These are phyloP conservation scores for Saccopteryx leptura DNA, from an alignment of 2,113 vertebrate species.

Conservation along the genomic window DNA sequence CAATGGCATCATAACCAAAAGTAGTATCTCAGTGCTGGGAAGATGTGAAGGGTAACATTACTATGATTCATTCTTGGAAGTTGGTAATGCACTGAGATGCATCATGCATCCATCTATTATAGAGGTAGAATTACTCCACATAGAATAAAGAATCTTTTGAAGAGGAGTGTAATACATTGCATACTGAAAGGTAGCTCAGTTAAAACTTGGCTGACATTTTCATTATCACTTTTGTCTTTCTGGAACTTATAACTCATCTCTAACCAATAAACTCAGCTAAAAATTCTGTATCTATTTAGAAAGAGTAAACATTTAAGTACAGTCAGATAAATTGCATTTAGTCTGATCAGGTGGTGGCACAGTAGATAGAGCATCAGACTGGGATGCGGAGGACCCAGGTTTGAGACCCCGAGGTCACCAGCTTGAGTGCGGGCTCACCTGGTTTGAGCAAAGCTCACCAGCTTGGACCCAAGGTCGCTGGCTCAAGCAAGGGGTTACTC, in stretches of 20 bases:
- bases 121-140: slow-evolving; percentile 72
- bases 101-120: slow-evolving; percentile 81
- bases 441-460: too few species aligned
- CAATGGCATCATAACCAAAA: slow-evolving; percentile 81
- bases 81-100: slow-evolving; percentile 77
- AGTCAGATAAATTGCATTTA: not conserved
- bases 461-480: too few species aligned
- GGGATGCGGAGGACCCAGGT: too few species aligned
- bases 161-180: slow-evolving; percentile 55
- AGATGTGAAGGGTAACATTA: slow-evolving; percentile 82
- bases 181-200: slow-evolving; percentile 64
- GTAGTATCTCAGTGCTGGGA: slow-evolving; percentile 82
- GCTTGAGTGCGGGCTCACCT: too few species aligned
- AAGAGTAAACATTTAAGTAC: slow-evolving; percentile 9
- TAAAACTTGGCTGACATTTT: slow-evolving; percentile 77
- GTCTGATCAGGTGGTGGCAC: too few species aligned
- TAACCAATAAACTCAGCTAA: not conserved
- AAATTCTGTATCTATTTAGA: not conserved
- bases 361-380: too few species aligned
- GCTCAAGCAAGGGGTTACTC: too few species aligned
- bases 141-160: slow-evolving; percentile 77
- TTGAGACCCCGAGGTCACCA: too few species aligned
- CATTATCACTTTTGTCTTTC: slow-evolving; percentile 73
- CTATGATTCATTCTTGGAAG: slow-evolving; percentile 85
- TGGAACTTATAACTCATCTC: not conserved